Conservation (phyloP, 2,113 vertebrate species). For the Lepisosteus oculatus region DNA sequence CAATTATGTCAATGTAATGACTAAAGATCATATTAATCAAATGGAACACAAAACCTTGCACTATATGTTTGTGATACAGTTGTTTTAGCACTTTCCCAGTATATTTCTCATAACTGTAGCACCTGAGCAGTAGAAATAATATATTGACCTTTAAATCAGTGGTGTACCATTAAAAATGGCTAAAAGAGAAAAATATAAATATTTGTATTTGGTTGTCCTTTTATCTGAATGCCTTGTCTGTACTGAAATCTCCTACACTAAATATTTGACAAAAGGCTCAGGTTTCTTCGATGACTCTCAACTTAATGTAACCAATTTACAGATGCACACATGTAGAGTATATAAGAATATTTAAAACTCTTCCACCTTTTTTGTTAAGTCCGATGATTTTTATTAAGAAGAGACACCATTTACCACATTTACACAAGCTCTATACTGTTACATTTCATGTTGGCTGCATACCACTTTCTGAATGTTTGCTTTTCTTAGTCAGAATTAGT, state of each 20-base stretch:
- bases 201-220: not conserved
- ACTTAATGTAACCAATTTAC: too few species aligned
- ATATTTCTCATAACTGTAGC: too few species aligned
- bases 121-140: not conserved
- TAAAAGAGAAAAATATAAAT: not conserved
- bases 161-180: not conserved
- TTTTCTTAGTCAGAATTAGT: constrained; percentile 22
- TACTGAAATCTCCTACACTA: not conserved
- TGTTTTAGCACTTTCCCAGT: too few species aligned
- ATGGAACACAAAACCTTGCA: too few species aligned
- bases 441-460: constrained; percentile 13
- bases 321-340: too few species aligned
- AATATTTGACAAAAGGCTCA: not conserved
- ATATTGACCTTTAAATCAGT: not conserved
- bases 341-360: too few species aligned
- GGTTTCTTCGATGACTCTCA: not conserved
- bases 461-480: constrained; percentile 29
- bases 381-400: not conserved
- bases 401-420: constrained; percentile 1
- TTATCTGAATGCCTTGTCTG: not conserved
- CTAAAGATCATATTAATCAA: too few species aligned
- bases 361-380: not conserved
- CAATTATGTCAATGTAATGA: too few species aligned
- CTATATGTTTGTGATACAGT: too few species aligned
- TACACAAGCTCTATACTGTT: constrained; percentile 35